Percentiles rank a stretch among this genome's conserved stretches.
These are phyloP conservation scores for Vulpes ferrilata DNA, from an alignment of 2,113 vertebrate species.

Conservation along the genomic window DNA sequence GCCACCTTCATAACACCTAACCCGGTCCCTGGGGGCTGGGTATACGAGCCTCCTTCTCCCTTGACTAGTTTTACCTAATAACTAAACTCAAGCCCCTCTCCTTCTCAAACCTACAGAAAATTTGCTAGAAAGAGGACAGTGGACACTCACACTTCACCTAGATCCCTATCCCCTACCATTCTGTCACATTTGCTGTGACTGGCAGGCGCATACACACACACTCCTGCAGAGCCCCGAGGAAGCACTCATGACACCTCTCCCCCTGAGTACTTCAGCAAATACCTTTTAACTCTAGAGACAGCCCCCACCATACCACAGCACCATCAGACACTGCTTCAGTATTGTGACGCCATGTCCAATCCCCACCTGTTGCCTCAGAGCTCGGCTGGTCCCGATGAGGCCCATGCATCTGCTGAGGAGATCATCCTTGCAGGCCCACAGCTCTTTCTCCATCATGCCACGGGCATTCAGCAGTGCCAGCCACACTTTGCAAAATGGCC, in stretches of 20 bases:
- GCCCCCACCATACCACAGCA: no score
- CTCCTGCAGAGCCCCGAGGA: not conserved
- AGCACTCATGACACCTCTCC: not conserved
- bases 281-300: not conserved
- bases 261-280: not conserved
- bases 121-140: not conserved
- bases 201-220: not conserved
- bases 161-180: not conserved
- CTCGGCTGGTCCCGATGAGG: not conserved
- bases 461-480: not conserved
- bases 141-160: not conserved
- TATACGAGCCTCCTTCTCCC: not conserved
- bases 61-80: no score
- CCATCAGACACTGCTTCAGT: not conserved
- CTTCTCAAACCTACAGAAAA: not conserved
- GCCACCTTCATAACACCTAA: rapidly evolving
- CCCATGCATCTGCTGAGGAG: not conserved
- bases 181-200: not conserved
- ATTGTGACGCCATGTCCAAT: not conserved
- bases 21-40: not conserved
- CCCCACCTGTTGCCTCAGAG: not conserved
- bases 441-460: not conserved
- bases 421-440: rapidly evolving
- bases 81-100: not conserved
- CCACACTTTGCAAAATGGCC: not conserved